phyloP scores from a whole-genome alignment of 2,888 invertebrate genomes.

The Volucella inanis region DNA sequence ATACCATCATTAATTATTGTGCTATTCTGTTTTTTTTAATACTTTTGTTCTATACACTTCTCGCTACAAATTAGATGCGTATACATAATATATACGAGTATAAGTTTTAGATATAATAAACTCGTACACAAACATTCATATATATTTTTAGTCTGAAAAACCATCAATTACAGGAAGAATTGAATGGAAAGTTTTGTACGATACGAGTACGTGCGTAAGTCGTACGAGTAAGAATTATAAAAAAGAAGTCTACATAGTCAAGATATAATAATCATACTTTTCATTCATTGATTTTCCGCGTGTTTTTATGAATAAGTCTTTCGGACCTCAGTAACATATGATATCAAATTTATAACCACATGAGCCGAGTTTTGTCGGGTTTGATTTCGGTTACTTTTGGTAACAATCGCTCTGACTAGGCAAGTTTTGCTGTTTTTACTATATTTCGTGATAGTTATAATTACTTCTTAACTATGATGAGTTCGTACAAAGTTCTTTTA shows the following conservation, averaged over 20 bases:
- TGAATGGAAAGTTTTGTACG: no score
- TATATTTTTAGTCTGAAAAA: conserved; percentile 12
- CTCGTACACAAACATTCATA: not conserved
- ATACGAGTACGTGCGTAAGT: no score
- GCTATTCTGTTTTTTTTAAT: conserved; percentile 27
- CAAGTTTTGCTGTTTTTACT: not conserved
- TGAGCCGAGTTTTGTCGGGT: not conserved
- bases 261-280: conserved; percentile 18
- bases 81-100: no score
- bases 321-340: not conserved
- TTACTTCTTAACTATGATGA: conserved; percentile 47
- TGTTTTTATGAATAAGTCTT: not conserved
- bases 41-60: not conserved
- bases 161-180: conserved; percentile 7
- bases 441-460: conserved; percentile 36
- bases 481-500: conserved; percentile 29
- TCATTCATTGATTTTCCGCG: conserved; percentile 28
- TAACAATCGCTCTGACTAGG: no score
- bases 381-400: no score
- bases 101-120: not conserved
- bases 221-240: conserved; percentile 21
- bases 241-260: conserved; percentile 26
- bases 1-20: conserved; percentile 71
- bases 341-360: not conserved
- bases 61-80: conserved; percentile 1